Evolutionary conservation across 2,113 vertebrate genomes (phyloP), one percentile per base, ranked within the genome.

Genomic region (Mirza zaza): DNA sequence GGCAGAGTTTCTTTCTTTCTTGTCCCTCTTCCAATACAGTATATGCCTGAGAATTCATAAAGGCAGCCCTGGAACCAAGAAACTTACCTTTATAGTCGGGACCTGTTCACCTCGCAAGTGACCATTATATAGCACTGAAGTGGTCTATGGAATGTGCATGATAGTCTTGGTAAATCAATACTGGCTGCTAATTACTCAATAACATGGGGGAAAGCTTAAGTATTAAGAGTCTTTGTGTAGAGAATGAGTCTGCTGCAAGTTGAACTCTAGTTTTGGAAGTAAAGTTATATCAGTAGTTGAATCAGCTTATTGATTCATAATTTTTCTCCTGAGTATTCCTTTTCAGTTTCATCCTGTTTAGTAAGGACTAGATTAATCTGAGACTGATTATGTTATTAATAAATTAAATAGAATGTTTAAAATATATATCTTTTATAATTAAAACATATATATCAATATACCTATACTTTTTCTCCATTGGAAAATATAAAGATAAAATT

Each of bases 361-460:
- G 55, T 91, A 70, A 67, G 36, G 20, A 57, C 21, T 87, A 52
- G 63, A 75, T 39, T 55, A 85, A 68, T 50, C 52, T 42, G 77
- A 93, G 48, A n/a, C 29, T 63, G 55, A 15, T 76, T 86, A 59
- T 59, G 8, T 93, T 95, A 67, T 57, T 57, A 57, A 57, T 57
- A 88, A 84, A 52, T 92, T 85, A 88, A 95, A 80, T 68, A 3
- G 12, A 48, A 82, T 45, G 25, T 96, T 90, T 77, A 93, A 90
- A 91, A 67, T 23, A 63, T 12, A 27, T 63, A 63, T 63, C 25
- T 89, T 88, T 81, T 48, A 92, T 57, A 81, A 73, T 68, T 52
- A 75, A 92, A 82, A 87, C 45, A 79, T 29, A 57, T 18, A 57
- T 77, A 65, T 59, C 61, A 50, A 55, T 39, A 39, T 45, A 48